phyloP scores from a whole-genome alignment of 2,888 invertebrate genomes.

The Lagria hirta region DNA sequence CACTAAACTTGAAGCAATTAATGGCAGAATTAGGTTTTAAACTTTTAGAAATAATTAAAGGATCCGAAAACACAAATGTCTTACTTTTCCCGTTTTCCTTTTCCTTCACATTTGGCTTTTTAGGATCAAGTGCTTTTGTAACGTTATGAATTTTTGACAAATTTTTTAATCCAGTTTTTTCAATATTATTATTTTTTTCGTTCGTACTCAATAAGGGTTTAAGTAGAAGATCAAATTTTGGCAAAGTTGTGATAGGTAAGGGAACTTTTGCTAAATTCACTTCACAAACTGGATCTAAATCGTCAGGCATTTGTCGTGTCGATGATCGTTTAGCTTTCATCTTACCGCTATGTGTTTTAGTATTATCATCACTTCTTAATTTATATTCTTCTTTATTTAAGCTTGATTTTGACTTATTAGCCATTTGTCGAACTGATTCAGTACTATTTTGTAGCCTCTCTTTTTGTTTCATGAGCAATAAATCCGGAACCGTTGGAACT shows the following conservation, averaged over 20 bases:
- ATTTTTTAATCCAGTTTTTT: no score
- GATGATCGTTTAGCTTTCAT: slow-evolving; percentile 50
- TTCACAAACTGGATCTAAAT: slow-evolving; percentile 51
- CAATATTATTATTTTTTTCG: slow-evolving; percentile 12
- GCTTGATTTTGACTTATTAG: slow-evolving; percentile 58
- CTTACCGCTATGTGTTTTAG: slow-evolving; percentile 52
- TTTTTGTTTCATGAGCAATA: slow-evolving; percentile 62
- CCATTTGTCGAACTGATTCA: slow-evolving; percentile 62
- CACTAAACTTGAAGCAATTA: slow-evolving; percentile 61
- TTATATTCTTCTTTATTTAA: slow-evolving; percentile 46
- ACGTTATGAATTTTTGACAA: slow-evolving; percentile 2
- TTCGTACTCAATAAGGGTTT: slow-evolving; percentile 40
- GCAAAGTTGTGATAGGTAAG: slow-evolving; percentile 60
- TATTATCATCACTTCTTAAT: slow-evolving; percentile 40
- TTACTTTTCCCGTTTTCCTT: slow-evolving; percentile 21
- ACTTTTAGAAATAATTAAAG: slow-evolving; percentile 54
- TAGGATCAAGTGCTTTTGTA: slow-evolving; percentile 12
- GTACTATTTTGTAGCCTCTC: slow-evolving; percentile 63
- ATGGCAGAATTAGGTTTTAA: slow-evolving; percentile 53
- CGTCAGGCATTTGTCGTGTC: slow-evolving; percentile 38
- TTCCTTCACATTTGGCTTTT: slow-evolving; percentile 24
- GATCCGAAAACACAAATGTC: slow-evolving; percentile 55
- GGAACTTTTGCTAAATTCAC: slow-evolving; percentile 59
- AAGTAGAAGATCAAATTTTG: slow-evolving; percentile 59
- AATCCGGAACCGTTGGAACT: slow-evolving; percentile 65